Base-by-base conservation (phyloP, 2,113 vertebrate species). In the Taxidea taxus region DNA sequence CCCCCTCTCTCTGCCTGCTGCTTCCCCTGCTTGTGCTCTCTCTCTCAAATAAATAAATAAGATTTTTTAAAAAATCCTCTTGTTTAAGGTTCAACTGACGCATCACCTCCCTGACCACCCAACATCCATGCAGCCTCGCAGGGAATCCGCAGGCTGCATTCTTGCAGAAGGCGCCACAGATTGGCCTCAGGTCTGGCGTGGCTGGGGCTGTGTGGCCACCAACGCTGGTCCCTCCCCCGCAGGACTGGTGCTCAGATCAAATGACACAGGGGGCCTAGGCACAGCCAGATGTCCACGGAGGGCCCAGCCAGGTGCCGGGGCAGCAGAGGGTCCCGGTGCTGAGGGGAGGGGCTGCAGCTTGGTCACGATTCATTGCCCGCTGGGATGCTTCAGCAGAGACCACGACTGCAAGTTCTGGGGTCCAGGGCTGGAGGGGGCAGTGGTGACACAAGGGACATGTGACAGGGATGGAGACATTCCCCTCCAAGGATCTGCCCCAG, bases 281-380 rank as follows among this genome's bases (percentile, higher is more conserved):
- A 10, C 15, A 7, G 37, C 37, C 18, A 8, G 64, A 29, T 3
- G 18, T 64, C 39, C 90, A 72, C 0, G 0, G 25, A 39, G 34
- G 20, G 25, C 20, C 16, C 1, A 4, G 42, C 39, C 39, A 0
- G 37, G 2, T 5, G 60, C 7, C 15, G 18, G 27, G 56, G 7
- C 6, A 2, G 25, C 7, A 10, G 37, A 44, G 0, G 7, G 56
- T 44, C 9, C 51, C 47, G 0, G 1, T 37, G 74, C 10, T 21
- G 1, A 39, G n/a, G 58, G 27, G 9, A 6, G 2, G 42, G 70
- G 58, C 20, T 16, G 6, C 21, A 20, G n/a, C 34, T 54, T 18
- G 14, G 64, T 3, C 7, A 0, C 6, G 34, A n/a, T 14, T 68
- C n/a, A 4, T 1, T 2, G 2, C 13, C 1, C 0, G 11, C n/a